Conservation (phyloP, 2,113 vertebrate genomes). For the Recurvirostra avosetta region DNA sequence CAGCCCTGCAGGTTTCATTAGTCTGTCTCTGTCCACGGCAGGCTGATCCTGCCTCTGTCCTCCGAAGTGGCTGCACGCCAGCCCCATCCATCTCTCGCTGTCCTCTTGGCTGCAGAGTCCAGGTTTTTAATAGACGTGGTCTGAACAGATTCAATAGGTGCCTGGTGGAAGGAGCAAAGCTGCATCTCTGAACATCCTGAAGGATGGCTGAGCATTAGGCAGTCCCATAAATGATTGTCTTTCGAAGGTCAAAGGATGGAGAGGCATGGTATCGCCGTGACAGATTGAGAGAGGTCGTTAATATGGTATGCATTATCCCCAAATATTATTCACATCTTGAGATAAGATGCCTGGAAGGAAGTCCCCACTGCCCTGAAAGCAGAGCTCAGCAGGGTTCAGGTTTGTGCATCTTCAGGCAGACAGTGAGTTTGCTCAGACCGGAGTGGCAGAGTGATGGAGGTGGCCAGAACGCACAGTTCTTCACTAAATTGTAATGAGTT, state of each 20-base stretch:
- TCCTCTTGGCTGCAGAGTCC: neutral
- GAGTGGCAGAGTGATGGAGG: neutral
- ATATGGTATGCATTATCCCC: neutral
- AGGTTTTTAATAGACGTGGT: neutral
- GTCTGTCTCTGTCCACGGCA: neutral
- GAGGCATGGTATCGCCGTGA: neutral
- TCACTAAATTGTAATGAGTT: neutral
- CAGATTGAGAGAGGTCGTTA: neutral
- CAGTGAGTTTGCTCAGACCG: rapidly evolving
- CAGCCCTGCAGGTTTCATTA: neutral
- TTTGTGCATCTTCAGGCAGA: neutral
- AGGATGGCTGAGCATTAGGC: neutral
- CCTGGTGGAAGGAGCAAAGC: neutral
- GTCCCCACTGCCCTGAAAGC: neutral
- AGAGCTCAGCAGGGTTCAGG: neutral
- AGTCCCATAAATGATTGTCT: neutral
- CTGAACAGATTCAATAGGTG: neutral
- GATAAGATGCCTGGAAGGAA: neutral
- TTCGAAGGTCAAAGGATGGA: neutral
- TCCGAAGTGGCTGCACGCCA: neutral
- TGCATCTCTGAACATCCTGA: neutral
- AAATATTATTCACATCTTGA: neutral
- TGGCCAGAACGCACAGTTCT: neutral
- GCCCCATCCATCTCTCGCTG: neutral
- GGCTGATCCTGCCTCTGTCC: neutral